These are phyloP conservation scores for Pseudeuparius sepicola DNA, from an alignment of 2,888 invertebrate genomes.

Conservation along the genomic window DNA sequence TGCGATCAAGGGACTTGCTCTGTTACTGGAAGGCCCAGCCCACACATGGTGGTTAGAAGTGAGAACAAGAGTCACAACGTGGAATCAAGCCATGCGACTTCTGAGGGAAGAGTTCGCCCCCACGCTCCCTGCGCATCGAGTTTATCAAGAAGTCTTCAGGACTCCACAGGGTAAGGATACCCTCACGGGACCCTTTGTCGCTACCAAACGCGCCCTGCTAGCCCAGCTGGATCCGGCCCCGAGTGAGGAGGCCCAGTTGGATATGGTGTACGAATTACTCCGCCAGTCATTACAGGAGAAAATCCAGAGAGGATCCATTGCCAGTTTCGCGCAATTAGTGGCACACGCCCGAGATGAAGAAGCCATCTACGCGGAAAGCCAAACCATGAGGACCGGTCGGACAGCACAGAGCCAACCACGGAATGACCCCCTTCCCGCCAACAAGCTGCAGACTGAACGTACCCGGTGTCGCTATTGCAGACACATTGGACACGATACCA, in stretches of 20 bases:
- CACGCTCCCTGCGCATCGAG: constrained; percentile 16
- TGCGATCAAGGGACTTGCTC: constrained; percentile 14
- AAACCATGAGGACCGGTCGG: too few relatives aligned
- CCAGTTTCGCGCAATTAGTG: too few relatives aligned
- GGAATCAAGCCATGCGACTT: constrained; percentile 13
- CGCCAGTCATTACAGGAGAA: too few relatives aligned
- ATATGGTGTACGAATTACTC: constrained; percentile 21
- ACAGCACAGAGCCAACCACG: too few relatives aligned
- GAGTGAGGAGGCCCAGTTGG: constrained; percentile 18
- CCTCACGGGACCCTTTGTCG: constrained; percentile 15
- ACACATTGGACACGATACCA: too few relatives aligned
- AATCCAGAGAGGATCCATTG: too few relatives aligned
- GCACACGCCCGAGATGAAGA: too few relatives aligned
- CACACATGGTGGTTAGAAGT: constrained; percentile 19
- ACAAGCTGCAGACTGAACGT: too few relatives aligned
- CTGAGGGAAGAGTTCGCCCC: constrained; percentile 17
- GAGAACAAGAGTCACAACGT: constrained; percentile 10
- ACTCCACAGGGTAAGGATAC: constrained; percentile 12
- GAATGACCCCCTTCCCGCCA: too few relatives aligned
- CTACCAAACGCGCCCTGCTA: constrained; percentile 18
- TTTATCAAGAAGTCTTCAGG: constrained; percentile 19
- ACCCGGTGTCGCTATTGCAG: too few relatives aligned
- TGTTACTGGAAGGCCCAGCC: constrained; percentile 16
- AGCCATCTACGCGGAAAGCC: too few relatives aligned
- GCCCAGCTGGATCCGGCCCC: constrained; percentile 15